Base-by-base conservation (phyloP, 2,797 vertebrate genomes). In the Hypotaenidia philippensis region DNA sequence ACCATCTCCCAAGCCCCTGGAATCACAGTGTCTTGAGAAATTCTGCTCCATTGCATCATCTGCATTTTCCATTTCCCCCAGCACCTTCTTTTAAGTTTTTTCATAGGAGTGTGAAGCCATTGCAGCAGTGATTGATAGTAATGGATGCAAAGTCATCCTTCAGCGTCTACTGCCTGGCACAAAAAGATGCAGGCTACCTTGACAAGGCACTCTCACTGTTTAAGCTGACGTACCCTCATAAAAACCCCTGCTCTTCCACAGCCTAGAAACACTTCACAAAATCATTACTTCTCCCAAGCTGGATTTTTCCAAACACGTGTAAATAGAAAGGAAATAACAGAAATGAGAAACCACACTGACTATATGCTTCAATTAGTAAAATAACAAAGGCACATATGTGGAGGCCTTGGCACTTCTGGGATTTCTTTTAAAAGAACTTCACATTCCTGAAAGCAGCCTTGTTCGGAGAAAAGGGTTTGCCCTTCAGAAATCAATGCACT, bases 111-210 rank as follows among this genome's bases (percentile, higher is more conserved):
- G 89, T 89, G 96, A 97, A 97, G 71, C 64, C 50, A 56, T 52
- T 13, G 25, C 77, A 74, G 77, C 66, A 60, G 74, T 92, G 87
- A 97, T 89, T 90, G 82, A 97, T 96, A 79, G 93, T 11, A 70
- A 96, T 4, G 68, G 77, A 80, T 56, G 77, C 81, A 87, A 97
- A 97, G 91, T 76, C 68, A 87, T 97, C 95, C 93, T 87, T 95
- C 88, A 49, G 12, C 49, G 82, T 76, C 94, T 94, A 55, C 56
- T 93, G 76, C 82, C 76, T 74, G 70, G 85, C 72, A 86, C 21
- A 34, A 92, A 80, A 78, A 82, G 91, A 87, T 56, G 80, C 93
- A 89, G 87, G 80, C 82, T 93, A 87, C 53, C 87, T 55, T 49
- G 60, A 90, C 91, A 64, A 89, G 11, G 25, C 38, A 68, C 16